Base-by-base conservation (phyloP, 2,888 invertebrate species). In the Sialis fuliginosa region DNA sequence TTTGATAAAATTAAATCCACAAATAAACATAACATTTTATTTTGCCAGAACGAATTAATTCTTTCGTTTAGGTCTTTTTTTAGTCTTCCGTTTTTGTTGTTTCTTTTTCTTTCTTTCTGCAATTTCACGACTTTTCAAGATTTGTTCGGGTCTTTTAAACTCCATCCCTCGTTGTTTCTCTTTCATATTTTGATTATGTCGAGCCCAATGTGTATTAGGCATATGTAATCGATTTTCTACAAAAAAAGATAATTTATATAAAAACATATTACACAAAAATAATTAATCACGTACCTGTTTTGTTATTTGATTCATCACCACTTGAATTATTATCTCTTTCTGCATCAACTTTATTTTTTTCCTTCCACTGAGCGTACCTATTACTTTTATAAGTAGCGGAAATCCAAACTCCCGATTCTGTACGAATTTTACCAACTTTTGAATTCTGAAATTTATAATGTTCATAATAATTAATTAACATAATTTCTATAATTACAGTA, bases 331-430 rank as follows among this genome's bases (percentile, higher is more conserved):
- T 66, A 2, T 66, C 65, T 31, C 59, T 60, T 37, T 59, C 57
- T n/a, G 60, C 60, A 30, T 62, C 65, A 12, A 67, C 63, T 67
- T 84, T 77, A 32, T 74, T 81, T 55, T 81, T 81, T 50, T 82
- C 79, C 57, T 83, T 79, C 95, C 95, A 95, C 47, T 81, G 78
- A 50, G 77, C 75, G 65, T 92, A 95, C 31, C 86, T 75, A 45
- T 93, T 86, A 50, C 89, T 85, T 67, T 95, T 95, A 68, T 88
- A 97, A 0, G 88, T 82, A 1, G 95, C 90, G 1, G 95, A 84
- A 55, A 98, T 91, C 79, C 90, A 89, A 0, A 77, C 81, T 12
- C 96, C 98, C 50, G 92, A 92, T 68, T 98, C 98, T 0, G 96
- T 96, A 56, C 83, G 81, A 53, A 98, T 93, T 67, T 85, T 89